Evolutionary conservation across 2,888 invertebrate species (phyloP).

Genomic region (Drosophila multiciliata): DNA sequence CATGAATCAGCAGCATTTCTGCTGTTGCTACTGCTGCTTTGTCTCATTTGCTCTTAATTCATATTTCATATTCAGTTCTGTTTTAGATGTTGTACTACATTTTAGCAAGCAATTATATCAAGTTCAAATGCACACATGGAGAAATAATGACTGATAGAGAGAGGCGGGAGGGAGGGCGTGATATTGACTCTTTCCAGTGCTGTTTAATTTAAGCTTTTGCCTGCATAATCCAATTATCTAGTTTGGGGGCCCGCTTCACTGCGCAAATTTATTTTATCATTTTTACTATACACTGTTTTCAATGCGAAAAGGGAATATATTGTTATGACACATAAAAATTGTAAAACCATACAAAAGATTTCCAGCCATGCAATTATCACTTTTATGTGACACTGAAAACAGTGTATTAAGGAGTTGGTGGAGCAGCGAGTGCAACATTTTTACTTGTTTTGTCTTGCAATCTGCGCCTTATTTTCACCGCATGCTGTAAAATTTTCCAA

Average conservation of each 20-base stretch:
- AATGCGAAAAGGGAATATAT: not conserved
- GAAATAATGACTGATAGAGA: not conserved
- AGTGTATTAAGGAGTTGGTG: conserved; percentile 9
- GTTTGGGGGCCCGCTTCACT: conserved; percentile 45
- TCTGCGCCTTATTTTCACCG: conserved; percentile 48
- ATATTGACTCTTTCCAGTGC: conserved; percentile 22
- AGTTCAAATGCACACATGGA: conserved; percentile 5
- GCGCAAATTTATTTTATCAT: conserved; percentile 54
- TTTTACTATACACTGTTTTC: conserved; percentile 7
- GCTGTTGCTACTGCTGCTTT: conserved; percentile 22
- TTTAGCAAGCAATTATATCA: conserved; percentile 55
- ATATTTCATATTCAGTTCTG: conserved; percentile 40
- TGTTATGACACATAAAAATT: not conserved
- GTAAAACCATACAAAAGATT: not conserved
- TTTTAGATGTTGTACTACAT: conserved; percentile 28
- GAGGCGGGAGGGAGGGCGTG: not conserved
- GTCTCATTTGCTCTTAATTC: conserved; percentile 56
- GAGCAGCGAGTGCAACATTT: too few relatives aligned
- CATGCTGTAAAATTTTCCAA: conserved; percentile 61
- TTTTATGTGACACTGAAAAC: not conserved
- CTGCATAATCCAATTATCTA: conserved; percentile 62
- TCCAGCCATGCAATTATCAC: not conserved
- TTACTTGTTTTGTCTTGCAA: conserved; percentile 16
- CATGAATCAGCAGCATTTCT: conserved; percentile 63
- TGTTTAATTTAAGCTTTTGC: conserved; percentile 60